Evolutionary conservation across 2,113 vertebrate species (phyloP).

Genomic region (Lamprotornis superbus): DNA sequence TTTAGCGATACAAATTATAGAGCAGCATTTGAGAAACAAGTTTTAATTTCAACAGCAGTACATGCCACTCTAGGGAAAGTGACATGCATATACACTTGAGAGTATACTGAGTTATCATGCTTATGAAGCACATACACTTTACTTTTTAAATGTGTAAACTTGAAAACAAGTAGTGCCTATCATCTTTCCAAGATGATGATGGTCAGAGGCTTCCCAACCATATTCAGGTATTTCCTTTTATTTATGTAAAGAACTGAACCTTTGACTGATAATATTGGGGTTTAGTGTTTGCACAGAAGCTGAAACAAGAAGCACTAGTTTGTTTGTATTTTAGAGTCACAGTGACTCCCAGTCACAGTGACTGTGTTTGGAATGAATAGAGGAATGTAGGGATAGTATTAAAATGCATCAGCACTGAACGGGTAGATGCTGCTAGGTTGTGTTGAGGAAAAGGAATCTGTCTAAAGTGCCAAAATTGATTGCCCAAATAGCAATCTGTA

Average conservation of each 20-base stretch:
- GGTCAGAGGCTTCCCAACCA: conserved; percentile 54
- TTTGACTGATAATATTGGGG: conserved; percentile 35
- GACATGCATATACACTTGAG: not conserved
- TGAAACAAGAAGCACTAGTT: conserved; percentile 30
- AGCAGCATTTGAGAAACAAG: conserved; percentile 10
- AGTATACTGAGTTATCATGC: not conserved
- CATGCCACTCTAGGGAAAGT: conserved; percentile 10
- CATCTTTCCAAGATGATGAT: conserved; percentile 36
- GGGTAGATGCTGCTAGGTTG: not conserved
- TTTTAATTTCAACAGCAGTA: not conserved
- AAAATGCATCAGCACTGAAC: not conserved
- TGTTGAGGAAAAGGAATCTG: not conserved
- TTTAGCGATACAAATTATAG: not conserved
- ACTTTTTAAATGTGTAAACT: conserved; percentile 38
- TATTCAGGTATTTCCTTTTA: conserved; percentile 44
- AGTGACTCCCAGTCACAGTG: not conserved
- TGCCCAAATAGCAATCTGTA: not conserved
- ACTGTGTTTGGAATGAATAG: not conserved
- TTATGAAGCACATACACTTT: not conserved
- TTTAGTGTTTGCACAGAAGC: conserved; percentile 33
- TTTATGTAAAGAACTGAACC: conserved; percentile 13
- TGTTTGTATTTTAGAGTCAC: not conserved
- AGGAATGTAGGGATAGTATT: not conserved
- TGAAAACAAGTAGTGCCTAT: conserved; percentile 55
- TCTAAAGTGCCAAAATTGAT: conserved; percentile 59